Base-by-base conservation (phyloP, 2,113 vertebrate species). In the Casuarius casuarius region DNA sequence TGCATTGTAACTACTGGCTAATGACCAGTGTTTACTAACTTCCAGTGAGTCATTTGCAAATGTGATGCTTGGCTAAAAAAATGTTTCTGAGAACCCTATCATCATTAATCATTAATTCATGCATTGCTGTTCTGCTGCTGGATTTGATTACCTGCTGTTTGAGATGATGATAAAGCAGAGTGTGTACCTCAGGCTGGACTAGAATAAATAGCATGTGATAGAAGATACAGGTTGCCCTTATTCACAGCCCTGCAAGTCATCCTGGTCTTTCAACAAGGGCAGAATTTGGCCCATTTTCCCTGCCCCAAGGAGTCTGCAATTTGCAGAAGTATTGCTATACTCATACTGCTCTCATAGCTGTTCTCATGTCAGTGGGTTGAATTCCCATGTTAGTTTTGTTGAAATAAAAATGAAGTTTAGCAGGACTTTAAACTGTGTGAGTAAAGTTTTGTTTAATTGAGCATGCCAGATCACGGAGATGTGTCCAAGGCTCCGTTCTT, bases 41-140 rank as follows among this genome's bases (percentile, higher is more conserved):
- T 56, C 70, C 92, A 89, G 48, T 89, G 96, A 94, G 52, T 97
- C 96, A 96, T 51, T 52, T 52, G 79, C 38, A 48, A 90, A 25
- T 89, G 83, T 48, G 83, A 89, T 87, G 80, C 66, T 92, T 90
- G 92, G 92, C 95, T 93, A 31, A 80, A 91, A 72, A 76, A 61
- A 16, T 31, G 66, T 91, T 93, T 96, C 89, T 86, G 14, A 83
- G 81, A 85, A 62, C 26, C 26, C 31, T 72, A 52, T 96, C 84
- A 23, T 84, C 58, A 28, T 93, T 93, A 92, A 93, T 87, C 84
- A 66, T 89, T 85, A 92, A 92, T 91, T 73, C 76, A 46, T 22
- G 61, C 44, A 2, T 33, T 48, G 51, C 8, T 68, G 12, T 59
- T 77, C 49, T 94, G 0, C 59, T 91, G 87, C 35, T 28, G 44